phyloP scores from a whole-genome alignment of 2,888 invertebrate genomes.

The Heliconius aoede region DNA sequence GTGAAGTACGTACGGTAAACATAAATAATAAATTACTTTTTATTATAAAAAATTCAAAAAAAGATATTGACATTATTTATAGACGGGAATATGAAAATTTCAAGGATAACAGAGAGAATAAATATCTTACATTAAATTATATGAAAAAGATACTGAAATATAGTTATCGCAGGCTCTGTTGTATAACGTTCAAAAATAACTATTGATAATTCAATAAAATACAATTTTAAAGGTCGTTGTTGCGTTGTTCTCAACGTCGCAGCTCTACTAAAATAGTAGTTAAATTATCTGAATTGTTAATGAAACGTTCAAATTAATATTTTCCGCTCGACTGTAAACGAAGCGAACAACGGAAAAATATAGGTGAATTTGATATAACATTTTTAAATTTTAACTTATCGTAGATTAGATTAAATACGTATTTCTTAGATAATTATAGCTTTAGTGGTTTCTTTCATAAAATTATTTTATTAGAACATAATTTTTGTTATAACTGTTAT shows the following conservation, averaged over 20 bases:
- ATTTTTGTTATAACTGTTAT: not conserved
- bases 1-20: not conserved
- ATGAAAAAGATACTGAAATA: not conserved
- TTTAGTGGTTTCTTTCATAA: no score
- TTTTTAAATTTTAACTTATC: not conserved
- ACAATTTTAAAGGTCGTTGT: not conserved
- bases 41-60: no score
- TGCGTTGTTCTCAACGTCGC: not conserved
- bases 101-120: no score
- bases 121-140: no score
- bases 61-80: no score
- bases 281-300: constrained; percentile 1
- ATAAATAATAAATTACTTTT: constrained; percentile 8
- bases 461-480: not conserved
- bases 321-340: not conserved
- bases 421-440: no score
- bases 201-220: not conserved
- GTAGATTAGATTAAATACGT: no score
- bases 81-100: no score
- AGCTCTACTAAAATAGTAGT: not conserved
- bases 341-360: not conserved
- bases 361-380: not conserved
- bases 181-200: not conserved
- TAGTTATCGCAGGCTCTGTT: not conserved
- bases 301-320: constrained; percentile 5